Evolutionary conservation across 30 jellyfish, hydroid and myxozoan genomes (phyloP).

Genomic region (Mastigias papua): DNA sequence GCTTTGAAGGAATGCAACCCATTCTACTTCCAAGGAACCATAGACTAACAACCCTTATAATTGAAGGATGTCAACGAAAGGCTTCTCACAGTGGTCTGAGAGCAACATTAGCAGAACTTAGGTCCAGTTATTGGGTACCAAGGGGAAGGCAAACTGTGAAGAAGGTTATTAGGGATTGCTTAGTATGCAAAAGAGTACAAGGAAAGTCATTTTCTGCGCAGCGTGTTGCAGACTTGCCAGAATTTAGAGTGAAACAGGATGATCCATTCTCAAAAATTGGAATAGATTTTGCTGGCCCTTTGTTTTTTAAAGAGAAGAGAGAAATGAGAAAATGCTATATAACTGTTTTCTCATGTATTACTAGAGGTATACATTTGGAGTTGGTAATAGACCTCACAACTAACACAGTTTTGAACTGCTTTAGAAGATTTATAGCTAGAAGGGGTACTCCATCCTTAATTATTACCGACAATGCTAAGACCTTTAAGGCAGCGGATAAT

Average conservation of each 20-base stretch:
- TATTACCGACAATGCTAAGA: slow-evolving; percentile 55
- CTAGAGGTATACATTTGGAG: slow-evolving; percentile 57
- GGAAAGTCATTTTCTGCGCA: slow-evolving; percentile 37
- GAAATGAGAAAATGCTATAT: slow-evolving; percentile 29
- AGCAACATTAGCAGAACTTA: slow-evolving; percentile 14
- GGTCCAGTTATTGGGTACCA: slow-evolving; percentile 44
- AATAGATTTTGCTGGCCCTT: slow-evolving; percentile 64
- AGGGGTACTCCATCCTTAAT: slow-evolving; percentile 40
- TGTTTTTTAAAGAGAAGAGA: slow-evolving; percentile 13
- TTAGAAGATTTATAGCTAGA: slow-evolving; percentile 36
- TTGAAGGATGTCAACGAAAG: slow-evolving; percentile 4
- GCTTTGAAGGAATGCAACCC: slow-evolving; percentile 10
- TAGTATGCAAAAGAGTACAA: slow-evolving; percentile 14
- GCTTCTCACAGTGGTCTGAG: slow-evolving; percentile 28
- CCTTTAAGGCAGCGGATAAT: slow-evolving; percentile 42
- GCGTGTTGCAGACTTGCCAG: slow-evolving; percentile 46
- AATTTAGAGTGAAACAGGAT: slow-evolving; percentile 37
- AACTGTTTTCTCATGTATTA: slow-evolving; percentile 19
- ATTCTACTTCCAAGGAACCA: slow-evolving; percentile 21
- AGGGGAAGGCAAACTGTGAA: slow-evolving; percentile 52
- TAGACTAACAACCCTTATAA: background rate
- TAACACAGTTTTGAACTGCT: slow-evolving; percentile 15
- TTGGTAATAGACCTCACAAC: slow-evolving; percentile 20
- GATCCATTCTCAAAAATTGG: slow-evolving; percentile 27
- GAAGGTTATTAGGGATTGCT: slow-evolving; percentile 6